Conservation (phyloP, 2,797 vertebrate species). For the Phylloscopus collybita region DNA sequence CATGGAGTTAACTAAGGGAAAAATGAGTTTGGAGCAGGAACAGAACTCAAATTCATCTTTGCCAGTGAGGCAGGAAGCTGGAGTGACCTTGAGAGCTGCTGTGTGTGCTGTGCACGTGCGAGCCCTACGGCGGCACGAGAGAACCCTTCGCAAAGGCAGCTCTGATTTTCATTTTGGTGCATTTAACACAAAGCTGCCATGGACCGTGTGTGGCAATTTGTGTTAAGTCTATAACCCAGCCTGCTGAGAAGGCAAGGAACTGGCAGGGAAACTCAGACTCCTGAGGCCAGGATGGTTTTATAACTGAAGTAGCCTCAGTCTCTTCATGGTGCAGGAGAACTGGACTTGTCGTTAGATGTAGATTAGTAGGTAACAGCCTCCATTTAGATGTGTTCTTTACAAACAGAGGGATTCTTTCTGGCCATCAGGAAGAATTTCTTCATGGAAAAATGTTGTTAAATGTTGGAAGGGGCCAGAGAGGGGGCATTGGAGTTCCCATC, state of each 20-base stretch:
- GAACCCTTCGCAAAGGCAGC: not conserved
- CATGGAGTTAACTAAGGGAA: conserved; percentile 60
- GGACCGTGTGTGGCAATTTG: rapidly evolving
- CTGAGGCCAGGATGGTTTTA: not conserved
- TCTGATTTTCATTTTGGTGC: not conserved
- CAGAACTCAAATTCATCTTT: conserved; percentile 48
- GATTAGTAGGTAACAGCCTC: not conserved
- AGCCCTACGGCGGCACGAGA: rapidly evolving
- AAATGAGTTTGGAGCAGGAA: conserved; percentile 49
- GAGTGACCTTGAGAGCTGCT: conserved; percentile 47
- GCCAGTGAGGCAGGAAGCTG: not conserved
- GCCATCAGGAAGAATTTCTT: not conserved
- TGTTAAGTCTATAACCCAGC: rapidly evolving
- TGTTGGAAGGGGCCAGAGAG: rapidly evolving
- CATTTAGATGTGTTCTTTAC: not conserved
- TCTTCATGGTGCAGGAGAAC: rapidly evolving
- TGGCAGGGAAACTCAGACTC: rapidly evolving
- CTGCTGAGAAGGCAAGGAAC: not conserved
- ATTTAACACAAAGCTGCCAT: not conserved
- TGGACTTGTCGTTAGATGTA: rapidly evolving
- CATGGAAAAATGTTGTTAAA: not conserved
- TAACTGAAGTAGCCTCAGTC: rapidly evolving
- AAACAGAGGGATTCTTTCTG: not conserved
- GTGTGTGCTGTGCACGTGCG: not conserved
- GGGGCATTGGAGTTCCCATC: not conserved